Evolutionary conservation across 1,140 invertebrate genomes (phyloP).

Genomic region (Linepithema humile): DNA sequence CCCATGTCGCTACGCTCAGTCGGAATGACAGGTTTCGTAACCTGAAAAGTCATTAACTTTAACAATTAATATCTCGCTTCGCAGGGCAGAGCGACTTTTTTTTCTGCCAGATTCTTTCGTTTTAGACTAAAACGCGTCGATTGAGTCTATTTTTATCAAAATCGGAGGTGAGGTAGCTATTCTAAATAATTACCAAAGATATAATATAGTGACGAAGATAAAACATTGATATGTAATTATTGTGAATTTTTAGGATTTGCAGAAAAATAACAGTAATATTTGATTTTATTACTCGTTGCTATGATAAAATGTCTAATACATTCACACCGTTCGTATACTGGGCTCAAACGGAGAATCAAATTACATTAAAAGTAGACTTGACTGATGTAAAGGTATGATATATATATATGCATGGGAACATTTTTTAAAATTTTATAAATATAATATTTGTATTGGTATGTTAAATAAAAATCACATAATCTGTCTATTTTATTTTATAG

Average conservation of each 20-base stretch:
- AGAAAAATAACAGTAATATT: not conserved
- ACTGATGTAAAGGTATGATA: conserved; percentile 89
- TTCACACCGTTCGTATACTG: conserved; percentile 95
- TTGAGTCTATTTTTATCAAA: too few relatives aligned
- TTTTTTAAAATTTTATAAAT: not conserved
- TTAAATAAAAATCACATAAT: not conserved
- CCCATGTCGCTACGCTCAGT: too few relatives aligned
- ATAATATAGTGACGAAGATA: too few relatives aligned
- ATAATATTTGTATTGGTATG: not conserved
- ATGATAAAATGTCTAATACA: conserved; percentile 75
- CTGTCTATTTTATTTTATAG: conserved; percentile 72
- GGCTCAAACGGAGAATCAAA: conserved; percentile 92
- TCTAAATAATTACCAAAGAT: too few relatives aligned
- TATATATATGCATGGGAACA: not conserved
- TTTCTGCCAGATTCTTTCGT: too few relatives aligned
- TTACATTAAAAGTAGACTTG: conserved; percentile 93
- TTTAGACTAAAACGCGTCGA: too few relatives aligned
- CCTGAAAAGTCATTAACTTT: too few relatives aligned
- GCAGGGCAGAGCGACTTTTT: too few relatives aligned
- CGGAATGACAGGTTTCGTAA: too few relatives aligned
- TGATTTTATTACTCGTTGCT: not conserved
- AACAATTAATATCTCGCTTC: too few relatives aligned
- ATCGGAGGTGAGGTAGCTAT: too few relatives aligned
- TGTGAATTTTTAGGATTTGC: not conserved
- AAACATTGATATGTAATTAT: too few relatives aligned